Conservation (phyloP, 2,888 invertebrate genomes). For the Imbricaverruca yamaguchii region DNA sequence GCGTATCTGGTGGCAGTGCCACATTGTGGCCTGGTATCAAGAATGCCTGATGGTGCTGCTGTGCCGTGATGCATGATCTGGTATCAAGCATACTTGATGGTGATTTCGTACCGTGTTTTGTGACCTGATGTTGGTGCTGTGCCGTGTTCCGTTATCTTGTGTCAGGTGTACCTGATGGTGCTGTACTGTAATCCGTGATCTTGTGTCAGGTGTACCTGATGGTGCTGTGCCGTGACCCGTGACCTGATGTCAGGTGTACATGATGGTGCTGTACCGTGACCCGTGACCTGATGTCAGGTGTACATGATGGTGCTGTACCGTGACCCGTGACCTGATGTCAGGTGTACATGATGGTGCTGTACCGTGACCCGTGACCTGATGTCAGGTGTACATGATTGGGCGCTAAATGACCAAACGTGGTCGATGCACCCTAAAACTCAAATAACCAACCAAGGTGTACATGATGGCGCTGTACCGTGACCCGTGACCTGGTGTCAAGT, state of each 20-base stretch:
- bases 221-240: too few species aligned
- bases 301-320: constrained; percentile 71
- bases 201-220: too few species aligned
- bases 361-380: constrained; percentile 61
- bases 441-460: too few species aligned
- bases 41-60: constrained; percentile 60
- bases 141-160: too few species aligned
- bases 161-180: too few species aligned
- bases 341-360: constrained; percentile 83
- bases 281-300: too few species aligned
- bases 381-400: constrained; percentile 34
- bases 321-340: constrained; percentile 72
- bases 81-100: constrained; percentile 81
- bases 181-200: constrained; percentile 65
- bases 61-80: constrained; percentile 78
- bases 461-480: constrained; percentile 86
- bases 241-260: constrained; percentile 57
- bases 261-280: constrained; percentile 81
- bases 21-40: constrained; percentile 45
- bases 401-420: too few species aligned
- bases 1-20: constrained; percentile 81
- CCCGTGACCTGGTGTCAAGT: constrained; percentile 58
- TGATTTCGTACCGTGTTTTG: constrained; percentile 85
- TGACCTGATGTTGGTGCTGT: constrained; percentile 34
- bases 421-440: too few species aligned